Conservation (phyloP, 2,888 invertebrate genomes). For the Pherbina coryleti region DNA sequence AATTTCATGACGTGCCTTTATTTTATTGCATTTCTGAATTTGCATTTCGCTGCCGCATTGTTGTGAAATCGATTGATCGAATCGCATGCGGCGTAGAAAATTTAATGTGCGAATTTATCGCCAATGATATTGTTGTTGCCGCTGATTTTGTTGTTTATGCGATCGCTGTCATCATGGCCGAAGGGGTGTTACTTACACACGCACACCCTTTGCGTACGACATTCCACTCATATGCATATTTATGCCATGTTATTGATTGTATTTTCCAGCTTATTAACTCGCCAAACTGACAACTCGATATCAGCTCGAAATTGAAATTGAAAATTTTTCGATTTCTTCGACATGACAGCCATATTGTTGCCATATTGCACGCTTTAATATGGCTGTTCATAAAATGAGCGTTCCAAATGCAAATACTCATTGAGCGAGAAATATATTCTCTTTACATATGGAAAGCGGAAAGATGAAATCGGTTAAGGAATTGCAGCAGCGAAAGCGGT, state of each 20-base stretch:
- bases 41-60: conserved; percentile 11
- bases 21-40: conserved; percentile 1
- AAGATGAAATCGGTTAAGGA: neutral
- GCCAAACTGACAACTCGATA: conserved; percentile 56
- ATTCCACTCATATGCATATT: conserved; percentile 34
- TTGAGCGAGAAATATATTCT: neutral
- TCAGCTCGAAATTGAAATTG: conserved; percentile 59
- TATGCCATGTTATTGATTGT: conserved; percentile 34
- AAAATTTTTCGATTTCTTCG: neutral
- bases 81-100: neutral
- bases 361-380: conserved; percentile 18
- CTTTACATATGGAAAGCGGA: neutral
- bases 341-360: neutral
- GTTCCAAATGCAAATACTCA: neutral
- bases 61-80: conserved; percentile 17
- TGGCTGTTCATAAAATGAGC: neutral
- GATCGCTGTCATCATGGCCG: conserved; percentile 1
- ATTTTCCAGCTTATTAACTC: conserved; percentile 66
- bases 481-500: neutral
- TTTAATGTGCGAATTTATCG: conserved; percentile 22
- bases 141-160: conserved; percentile 4
- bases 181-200: neutral
- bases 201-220: neutral
- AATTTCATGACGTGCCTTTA: neutral
- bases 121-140: neutral